These are phyloP conservation scores for Lymantria monacha DNA, from an alignment of 2,888 invertebrate species.

Conservation along the genomic window DNA sequence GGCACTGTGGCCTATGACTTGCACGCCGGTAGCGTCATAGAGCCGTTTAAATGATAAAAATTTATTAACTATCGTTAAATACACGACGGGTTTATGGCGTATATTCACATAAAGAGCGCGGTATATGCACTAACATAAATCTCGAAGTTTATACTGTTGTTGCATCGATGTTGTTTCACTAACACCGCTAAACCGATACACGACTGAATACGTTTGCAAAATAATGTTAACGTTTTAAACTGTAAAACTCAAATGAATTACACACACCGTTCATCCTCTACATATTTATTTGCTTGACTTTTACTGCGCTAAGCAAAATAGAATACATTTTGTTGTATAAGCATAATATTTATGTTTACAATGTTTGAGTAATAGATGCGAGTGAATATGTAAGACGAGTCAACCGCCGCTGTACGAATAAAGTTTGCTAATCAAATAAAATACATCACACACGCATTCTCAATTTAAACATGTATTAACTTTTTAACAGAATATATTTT, in stretches of 20 bases:
- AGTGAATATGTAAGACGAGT: conserved; percentile 5
- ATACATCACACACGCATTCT: background rate
- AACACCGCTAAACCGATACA: conserved; percentile 48
- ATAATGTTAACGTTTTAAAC: conserved; percentile 46
- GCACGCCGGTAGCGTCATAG: conserved; percentile 8
- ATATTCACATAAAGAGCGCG: conserved; percentile 64
- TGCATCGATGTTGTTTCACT: conserved; percentile 50
- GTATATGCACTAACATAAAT: conserved; percentile 67
- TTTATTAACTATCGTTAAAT: conserved; percentile 74
- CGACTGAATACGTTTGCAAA: conserved; percentile 41
- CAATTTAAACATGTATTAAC: too few species aligned
- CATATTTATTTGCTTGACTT: conserved; percentile 39
- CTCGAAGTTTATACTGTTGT: conserved; percentile 82
- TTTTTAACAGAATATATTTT: too few species aligned
- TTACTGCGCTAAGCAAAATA: conserved; percentile 30
- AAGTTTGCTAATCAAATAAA: background rate
- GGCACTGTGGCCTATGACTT: background rate
- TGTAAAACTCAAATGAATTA: conserved; percentile 54
- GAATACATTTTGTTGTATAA: conserved; percentile 32
- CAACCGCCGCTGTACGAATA: background rate
- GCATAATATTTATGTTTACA: conserved; percentile 20
- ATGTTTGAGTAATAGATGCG: conserved; percentile 17
- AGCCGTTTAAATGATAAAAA: conserved; percentile 70
- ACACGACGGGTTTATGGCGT: conserved; percentile 62
- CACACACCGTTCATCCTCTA: conserved; percentile 36